Evolutionary conservation across 2,888 invertebrate genomes (phyloP), one percentile per base, ranked within the genome.

Genomic region (Pasiphila rectangulata): DNA sequence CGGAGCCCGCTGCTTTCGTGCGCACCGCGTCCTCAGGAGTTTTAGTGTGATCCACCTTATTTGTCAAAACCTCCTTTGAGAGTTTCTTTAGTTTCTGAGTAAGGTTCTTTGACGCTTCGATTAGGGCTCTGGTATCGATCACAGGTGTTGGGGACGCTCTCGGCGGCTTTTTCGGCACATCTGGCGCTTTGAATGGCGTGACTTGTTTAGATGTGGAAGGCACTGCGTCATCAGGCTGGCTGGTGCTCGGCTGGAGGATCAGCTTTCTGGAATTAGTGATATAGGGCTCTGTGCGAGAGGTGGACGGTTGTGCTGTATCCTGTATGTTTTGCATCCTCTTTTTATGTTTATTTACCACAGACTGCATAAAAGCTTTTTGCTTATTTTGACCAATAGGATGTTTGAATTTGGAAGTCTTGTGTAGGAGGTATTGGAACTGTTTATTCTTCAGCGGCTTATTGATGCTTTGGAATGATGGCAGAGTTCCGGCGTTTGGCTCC

Each of bases 11-110:
- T 0, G 27, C 78, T 54, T 85, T 87, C 12, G 83, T 67, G 35
- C 90, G 84, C 24, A 90, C 79, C 0, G 86, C 64, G 56, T 91
- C 90, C 54, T 90, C 90, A 0, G 83, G 69, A 10, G 72, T 69
- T 73, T 78, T 85, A 7, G 6, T 35, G 64, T 84, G 71, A 68
- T 87, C 88, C 54, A 91, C 89, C 70, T 91, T 92, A 63, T 90
- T 92, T 56, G 95, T 95, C 69, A 96, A 91, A 50, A 96, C 96
- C 83, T 96, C 96, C 63, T 96, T 96, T 46, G 96, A 96, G 46
- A 97, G 90, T 79, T 96, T 95, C 72, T 96, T 94, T 46, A 98
- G 84, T 42, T 97, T 97, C 79, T 96, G 96, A 44, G 97, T 97
- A 58, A 98, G 90, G 83, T 96, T 97, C 64, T 96, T 92, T 13